These are phyloP conservation scores for Sandelia bainsii DNA, from an alignment of 2,797 vertebrate species.

Conservation along the genomic window DNA sequence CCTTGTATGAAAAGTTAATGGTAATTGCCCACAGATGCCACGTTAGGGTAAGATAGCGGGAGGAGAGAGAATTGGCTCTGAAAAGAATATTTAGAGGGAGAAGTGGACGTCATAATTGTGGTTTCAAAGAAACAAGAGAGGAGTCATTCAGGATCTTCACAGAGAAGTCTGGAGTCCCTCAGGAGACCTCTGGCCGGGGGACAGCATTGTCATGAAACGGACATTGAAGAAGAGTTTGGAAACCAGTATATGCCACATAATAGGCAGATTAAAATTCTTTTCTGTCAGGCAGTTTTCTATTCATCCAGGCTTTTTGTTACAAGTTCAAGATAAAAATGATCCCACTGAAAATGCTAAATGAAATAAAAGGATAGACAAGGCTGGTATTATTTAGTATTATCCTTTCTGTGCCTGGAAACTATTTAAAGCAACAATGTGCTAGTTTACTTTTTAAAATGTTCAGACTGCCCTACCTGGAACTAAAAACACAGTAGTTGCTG, in stretches of 20 bases:
- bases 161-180: conserved; percentile 46
- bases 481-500: not conserved
- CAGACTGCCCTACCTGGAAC: not conserved
- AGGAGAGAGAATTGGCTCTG: conserved; percentile 34
- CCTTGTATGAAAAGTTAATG: conserved; percentile 75
- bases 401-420: not conserved
- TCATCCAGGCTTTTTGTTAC: conserved; percentile 26
- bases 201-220: conserved; percentile 51
- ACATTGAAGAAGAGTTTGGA: conserved; percentile 29
- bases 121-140: conserved; percentile 64
- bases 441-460: not conserved
- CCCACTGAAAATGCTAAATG: not conserved
- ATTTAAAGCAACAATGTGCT: not conserved
- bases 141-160: conserved; percentile 58
- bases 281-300: conserved; percentile 31
- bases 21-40: conserved; percentile 83
- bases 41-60: conserved; percentile 45
- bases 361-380: conserved; percentile 1
- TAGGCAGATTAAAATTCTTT: conserved; percentile 59
- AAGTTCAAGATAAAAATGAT: conserved; percentile 8
- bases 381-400: not conserved
- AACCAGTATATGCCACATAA: conserved; percentile 36
- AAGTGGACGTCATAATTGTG: conserved; percentile 64
- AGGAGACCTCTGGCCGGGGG: conserved; percentile 37
- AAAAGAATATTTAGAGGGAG: conserved; percentile 63